These are phyloP conservation scores for Tarsius wallacei DNA, from an alignment of 2,797 vertebrate genomes.

Conservation along the genomic window DNA sequence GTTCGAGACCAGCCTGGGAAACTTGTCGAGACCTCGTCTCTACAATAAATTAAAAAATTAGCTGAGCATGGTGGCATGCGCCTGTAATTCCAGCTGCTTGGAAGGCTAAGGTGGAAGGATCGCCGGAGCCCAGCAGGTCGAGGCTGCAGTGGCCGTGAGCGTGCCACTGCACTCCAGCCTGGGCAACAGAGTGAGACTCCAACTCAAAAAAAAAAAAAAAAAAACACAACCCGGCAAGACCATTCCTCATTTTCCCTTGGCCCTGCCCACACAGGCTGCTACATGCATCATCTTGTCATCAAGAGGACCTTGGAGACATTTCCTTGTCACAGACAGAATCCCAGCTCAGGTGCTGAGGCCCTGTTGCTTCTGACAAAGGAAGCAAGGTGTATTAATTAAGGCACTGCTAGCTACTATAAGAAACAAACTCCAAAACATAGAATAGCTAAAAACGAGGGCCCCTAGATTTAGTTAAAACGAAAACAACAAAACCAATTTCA, in stretches of 20 bases:
- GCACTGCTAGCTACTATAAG: not conserved
- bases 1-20: no score
- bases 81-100: no score
- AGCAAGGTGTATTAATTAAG: not conserved
- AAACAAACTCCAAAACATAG: not conserved
- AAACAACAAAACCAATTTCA: not conserved
- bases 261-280: not conserved
- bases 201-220: no score
- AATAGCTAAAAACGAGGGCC: not conserved
- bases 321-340: not conserved
- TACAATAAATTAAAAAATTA: no score
- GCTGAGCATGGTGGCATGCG: no score
- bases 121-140: no score
- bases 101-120: no score
- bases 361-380: not conserved
- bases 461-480: not conserved
- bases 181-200: no score
- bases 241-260: not conserved
- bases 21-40: no score
- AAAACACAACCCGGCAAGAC: not conserved
- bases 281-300: not conserved
- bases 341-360: not conserved
- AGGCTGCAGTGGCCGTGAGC: no score
- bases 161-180: no score
- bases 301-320: not conserved